phyloP scores from a whole-genome alignment of 1,140 invertebrate species.

The Drosophila pectinifera region DNA sequence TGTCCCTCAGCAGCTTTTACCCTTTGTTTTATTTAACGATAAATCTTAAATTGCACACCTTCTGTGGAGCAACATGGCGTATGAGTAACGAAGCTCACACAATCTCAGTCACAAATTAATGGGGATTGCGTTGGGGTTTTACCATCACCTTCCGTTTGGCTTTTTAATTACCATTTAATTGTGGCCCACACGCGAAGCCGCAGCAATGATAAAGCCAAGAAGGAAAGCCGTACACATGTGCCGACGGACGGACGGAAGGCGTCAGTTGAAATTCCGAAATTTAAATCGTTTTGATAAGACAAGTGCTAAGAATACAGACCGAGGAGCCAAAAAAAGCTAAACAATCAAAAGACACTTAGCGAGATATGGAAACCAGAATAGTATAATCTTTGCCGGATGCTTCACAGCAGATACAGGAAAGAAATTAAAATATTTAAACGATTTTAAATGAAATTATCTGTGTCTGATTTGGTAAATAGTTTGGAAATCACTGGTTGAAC shows the following conservation, averaged over 20 bases:
- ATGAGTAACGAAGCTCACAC: slow-evolving; percentile 3
- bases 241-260: slow-evolving; percentile 11
- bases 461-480: no score
- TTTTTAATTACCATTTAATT: slow-evolving; percentile 73
- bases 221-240: slow-evolving; percentile 20
- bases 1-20: slow-evolving; percentile 9
- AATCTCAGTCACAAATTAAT: neutral
- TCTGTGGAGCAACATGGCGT: slow-evolving; percentile 6
- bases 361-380: slow-evolving; percentile 9
- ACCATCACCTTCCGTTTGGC: neutral
- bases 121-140: neutral
- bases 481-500: no score
- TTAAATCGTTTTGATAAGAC: slow-evolving; percentile 50
- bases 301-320: slow-evolving; percentile 21
- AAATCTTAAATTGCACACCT: slow-evolving; percentile 12
- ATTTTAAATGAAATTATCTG: neutral
- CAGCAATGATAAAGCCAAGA: slow-evolving; percentile 28
- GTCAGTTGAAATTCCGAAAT: slow-evolving; percentile 34
- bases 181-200: slow-evolving; percentile 37
- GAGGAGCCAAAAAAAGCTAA: slow-evolving; percentile 23
- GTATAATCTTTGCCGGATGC: neutral
- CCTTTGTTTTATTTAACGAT: slow-evolving; percentile 11
- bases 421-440: neutral
- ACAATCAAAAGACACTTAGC: slow-evolving; percentile 67
- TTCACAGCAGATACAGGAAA: neutral